Percentiles rank a stretch among this genome's conserved stretches.
Conservation (phyloP, 2,797 vertebrate species). For the Bradypodion pumilum region DNA sequence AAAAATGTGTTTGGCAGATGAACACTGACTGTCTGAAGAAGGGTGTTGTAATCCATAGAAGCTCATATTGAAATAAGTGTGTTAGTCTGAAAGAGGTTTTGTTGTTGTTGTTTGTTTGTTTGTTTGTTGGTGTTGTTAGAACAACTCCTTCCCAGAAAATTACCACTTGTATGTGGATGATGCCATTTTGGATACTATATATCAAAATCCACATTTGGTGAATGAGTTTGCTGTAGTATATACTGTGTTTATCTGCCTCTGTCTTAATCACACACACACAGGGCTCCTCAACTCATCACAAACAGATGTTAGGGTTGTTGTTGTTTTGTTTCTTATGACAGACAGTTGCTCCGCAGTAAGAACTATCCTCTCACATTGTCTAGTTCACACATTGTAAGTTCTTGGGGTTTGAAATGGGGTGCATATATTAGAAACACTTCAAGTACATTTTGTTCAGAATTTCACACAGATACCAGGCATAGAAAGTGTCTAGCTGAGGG, state of each 20-base stretch:
- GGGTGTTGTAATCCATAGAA: too few species aligned
- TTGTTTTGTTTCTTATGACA: constrained; percentile 5
- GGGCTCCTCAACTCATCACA: not conserved
- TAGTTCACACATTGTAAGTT: not conserved
- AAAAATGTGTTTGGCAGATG: too few species aligned
- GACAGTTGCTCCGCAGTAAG: constrained; percentile 26
- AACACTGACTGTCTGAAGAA: too few species aligned
- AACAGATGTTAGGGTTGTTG: not conserved
- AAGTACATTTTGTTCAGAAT: not conserved
- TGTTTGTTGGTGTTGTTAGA: too few species aligned
- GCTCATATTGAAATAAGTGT: too few species aligned
- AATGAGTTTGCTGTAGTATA: not conserved
- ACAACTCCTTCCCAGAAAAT: too few species aligned
- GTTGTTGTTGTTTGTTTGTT: too few species aligned
- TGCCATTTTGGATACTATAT: not conserved
- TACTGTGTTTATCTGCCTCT: not conserved
- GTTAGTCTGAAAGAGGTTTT: too few species aligned
- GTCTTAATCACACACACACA: not conserved
- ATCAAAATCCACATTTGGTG: too few species aligned
- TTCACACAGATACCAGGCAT: constrained; percentile 27
- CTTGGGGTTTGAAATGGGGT: not conserved
- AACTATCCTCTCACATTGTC: not conserved
- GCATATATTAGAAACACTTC: not conserved
- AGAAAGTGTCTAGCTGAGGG: constrained; percentile 16
- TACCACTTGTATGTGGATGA: not conserved